Percentiles rank a stretch among this genome's conserved stretches.
phyloP scores from a whole-genome alignment of 2,888 invertebrate genomes.

The Mamestra brassicae region DNA sequence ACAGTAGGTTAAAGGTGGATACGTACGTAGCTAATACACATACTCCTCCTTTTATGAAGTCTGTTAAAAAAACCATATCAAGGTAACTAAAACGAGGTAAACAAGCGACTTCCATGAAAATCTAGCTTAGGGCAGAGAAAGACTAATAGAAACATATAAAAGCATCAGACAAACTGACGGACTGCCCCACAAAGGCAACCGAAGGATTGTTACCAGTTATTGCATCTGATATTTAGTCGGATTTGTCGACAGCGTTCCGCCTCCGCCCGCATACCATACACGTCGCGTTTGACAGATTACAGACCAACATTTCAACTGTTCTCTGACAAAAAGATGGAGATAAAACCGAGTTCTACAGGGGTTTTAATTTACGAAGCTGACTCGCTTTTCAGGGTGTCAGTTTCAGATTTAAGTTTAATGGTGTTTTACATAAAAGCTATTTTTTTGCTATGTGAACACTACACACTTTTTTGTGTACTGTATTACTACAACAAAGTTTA shows the following conservation, averaged over 20 bases:
- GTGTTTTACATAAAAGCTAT: too few species aligned
- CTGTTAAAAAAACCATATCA: too few species aligned
- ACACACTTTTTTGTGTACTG: too few species aligned
- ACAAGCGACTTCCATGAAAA: too few species aligned
- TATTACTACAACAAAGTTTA: too few species aligned
- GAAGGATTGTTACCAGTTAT: slow-evolving; percentile 13
- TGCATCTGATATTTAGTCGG: slow-evolving; percentile 19
- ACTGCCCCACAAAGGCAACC: slow-evolving; percentile 13
- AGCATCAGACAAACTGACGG: not conserved
- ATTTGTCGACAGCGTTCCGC: slow-evolving; percentile 18
- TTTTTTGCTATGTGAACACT: too few species aligned
- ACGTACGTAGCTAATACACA: too few species aligned
- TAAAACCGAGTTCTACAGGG: not conserved
- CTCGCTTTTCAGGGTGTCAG: not conserved
- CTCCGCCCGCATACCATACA: slow-evolving; percentile 33
- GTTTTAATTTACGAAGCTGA: slow-evolving; percentile 1
- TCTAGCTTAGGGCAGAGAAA: too few species aligned
- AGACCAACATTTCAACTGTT: not conserved
- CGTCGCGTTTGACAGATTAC: slow-evolving; percentile 22
- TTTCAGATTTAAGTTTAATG: too few species aligned
- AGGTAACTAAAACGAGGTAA: too few species aligned
- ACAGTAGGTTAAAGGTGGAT: too few species aligned
- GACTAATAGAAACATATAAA: not conserved
- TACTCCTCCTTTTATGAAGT: too few species aligned
- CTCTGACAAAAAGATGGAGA: slow-evolving; percentile 25